Evolutionary conservation across 2,797 vertebrate genomes (phyloP).

Genomic region (Coracias cyanogaster): DNA sequence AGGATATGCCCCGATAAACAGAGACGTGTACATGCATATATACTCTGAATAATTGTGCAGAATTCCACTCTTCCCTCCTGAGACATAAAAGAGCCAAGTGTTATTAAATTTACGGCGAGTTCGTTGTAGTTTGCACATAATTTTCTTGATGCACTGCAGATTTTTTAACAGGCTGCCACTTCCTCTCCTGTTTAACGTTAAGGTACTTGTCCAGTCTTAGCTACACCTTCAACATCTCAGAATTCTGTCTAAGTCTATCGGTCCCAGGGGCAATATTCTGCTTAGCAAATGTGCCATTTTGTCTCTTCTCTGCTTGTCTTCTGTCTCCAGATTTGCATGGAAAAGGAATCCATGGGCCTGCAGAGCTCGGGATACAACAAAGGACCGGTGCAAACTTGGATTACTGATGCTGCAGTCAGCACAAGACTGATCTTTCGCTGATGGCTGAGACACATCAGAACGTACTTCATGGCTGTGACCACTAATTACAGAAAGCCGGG

Average conservation of each 20-base stretch:
- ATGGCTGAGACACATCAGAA: not conserved
- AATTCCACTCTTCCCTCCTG: constrained; percentile 36
- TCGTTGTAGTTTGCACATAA: constrained; percentile 42
- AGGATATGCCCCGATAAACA: not conserved
- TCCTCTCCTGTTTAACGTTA: not conserved
- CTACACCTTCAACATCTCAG: not conserved
- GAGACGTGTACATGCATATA: not conserved
- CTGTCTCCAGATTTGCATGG: not conserved
- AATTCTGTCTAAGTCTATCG: not conserved
- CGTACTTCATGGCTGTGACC: not conserved
- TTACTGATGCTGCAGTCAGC: fast-evolving
- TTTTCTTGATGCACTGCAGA: constrained; percentile 67
- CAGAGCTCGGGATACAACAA: not conserved
- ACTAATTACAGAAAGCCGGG: not conserved
- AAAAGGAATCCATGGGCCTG: not conserved
- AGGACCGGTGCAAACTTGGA: not conserved
- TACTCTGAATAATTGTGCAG: constrained; percentile 14
- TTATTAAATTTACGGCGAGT: constrained; percentile 56
- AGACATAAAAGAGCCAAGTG: constrained; percentile 44
- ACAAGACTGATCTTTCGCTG: not conserved
- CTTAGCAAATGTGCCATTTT: not conserved
- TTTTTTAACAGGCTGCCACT: constrained; percentile 24
- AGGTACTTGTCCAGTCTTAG: not conserved
- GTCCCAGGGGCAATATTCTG: not conserved
- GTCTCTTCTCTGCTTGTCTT: not conserved